Percentiles rank a stretch among this genome's conserved stretches.
phyloP scores from a whole-genome alignment of 2,113 vertebrate species.

The Leptodactylus fuscus region DNA sequence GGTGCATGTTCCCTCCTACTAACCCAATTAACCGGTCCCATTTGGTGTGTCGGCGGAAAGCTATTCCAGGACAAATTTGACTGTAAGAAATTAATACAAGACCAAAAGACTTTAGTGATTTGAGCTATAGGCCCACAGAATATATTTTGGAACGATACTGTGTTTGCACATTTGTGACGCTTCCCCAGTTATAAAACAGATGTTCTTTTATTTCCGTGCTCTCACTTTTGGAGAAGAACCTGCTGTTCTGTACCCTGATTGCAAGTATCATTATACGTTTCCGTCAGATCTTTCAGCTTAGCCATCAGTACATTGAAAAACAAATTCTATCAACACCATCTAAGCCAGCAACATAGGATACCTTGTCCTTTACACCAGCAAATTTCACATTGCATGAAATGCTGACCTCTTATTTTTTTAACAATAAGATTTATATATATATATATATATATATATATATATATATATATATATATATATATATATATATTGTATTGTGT shows the following conservation, averaged over 20 bases:
- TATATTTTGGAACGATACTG: constrained; percentile 1
- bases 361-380: constrained; percentile 9
- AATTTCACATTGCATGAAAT: neutral
- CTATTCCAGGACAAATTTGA: constrained; percentile 11
- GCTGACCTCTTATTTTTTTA: neutral
- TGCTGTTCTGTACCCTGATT: constrained; percentile 30
- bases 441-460: neutral
- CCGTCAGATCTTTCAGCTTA: constrained; percentile 14
- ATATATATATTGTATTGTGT: no score
- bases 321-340: constrained; percentile 8
- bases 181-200: constrained; percentile 43
- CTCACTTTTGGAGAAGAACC: constrained; percentile 27
- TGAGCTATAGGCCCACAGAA: constrained; percentile 1
- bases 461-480: no score
- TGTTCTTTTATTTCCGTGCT: constrained; percentile 44
- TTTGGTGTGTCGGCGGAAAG: constrained; percentile 38
- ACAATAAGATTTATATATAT: neutral
- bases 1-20: constrained; percentile 6
- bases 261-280: neutral
- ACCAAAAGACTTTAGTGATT: constrained; percentile 24
- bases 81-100: constrained; percentile 28
- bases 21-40: constrained; percentile 43
- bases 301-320: constrained; percentile 12
- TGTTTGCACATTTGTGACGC: constrained; percentile 22
- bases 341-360: neutral